Percentiles rank a stretch among this genome's conserved stretches.
Evolutionary conservation across 2,888 invertebrate genomes (phyloP).

Genomic region (Agrochola lychnidis): DNA sequence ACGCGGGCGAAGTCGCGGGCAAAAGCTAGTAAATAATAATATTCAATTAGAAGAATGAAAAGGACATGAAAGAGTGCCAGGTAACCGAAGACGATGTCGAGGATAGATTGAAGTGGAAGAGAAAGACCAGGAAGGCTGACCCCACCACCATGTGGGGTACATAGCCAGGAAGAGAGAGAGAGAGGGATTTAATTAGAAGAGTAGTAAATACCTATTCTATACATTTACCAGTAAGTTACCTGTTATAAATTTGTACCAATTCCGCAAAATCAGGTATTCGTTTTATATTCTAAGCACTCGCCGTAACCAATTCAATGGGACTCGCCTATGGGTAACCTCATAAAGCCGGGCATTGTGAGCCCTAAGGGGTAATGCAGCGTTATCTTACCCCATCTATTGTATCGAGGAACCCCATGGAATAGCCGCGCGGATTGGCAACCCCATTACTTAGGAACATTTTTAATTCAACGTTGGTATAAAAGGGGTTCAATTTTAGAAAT

Average conservation of each 20-base stretch:
- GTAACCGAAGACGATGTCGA: no score
- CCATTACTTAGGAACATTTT: constrained; percentile 25
- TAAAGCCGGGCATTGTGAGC: constrained; percentile 46
- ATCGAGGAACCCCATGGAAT: constrained; percentile 42
- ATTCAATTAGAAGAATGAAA: no score
- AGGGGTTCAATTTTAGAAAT: not conserved
- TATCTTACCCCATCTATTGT: constrained; percentile 55
- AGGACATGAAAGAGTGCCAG: no score
- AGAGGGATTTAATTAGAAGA: not conserved
- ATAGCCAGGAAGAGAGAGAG: no score
- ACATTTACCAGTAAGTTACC: no score
- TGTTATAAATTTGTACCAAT: no score
- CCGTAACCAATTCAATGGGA: constrained; percentile 38
- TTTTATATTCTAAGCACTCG: constrained; percentile 31
- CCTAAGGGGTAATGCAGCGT: constrained; percentile 47
- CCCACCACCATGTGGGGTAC: no score
- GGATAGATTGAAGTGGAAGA: no score
- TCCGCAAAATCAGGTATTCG: not conserved
- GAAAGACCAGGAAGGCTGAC: no score
- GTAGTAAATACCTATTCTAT: not conserved
- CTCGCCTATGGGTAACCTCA: constrained; percentile 38
- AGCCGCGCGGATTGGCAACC: constrained; percentile 31
- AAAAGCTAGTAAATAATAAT: not conserved
- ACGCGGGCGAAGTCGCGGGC: no score
- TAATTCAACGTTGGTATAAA: constrained; percentile 17